Evolutionary conservation across 2,797 vertebrate species (phyloP), one percentile per base, ranked within the genome.

Genomic region (Enteromius trimaculatus): DNA sequence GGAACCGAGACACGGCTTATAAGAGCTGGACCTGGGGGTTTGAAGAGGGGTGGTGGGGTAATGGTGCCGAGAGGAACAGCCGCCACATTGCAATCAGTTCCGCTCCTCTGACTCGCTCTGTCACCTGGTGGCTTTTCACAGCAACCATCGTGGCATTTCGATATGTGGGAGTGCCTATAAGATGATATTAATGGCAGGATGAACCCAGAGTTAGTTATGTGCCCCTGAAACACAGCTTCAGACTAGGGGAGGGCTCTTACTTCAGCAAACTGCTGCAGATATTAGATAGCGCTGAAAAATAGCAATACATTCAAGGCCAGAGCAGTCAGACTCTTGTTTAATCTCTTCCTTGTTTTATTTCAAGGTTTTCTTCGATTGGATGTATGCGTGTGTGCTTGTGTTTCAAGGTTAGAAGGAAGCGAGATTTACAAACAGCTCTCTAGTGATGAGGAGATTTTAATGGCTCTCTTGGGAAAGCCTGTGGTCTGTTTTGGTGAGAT

Each of bases 151-250:
- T 58, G 26, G 29, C 47, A 66, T 79, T 79, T 90, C 84, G 89
- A 90, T 88, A 88, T 90, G 86, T 86, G 80, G 87, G 88, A 26
- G 80, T 16, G 90, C 85, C 77, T 88, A 92, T 92, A 92, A 91
- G 88, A 90, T 88, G 87, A 91, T 92, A 93, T 92, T 90, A 92
- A 90, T 88, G 8, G 39, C 81, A 89, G 90, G 90, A 93, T 92
- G 92, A 92, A 91, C 90, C 86, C 70, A 69, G 91, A 90, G 93
- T 94, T 92, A 93, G 88, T 87, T 89, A 83, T 92, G 90, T 88
- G 87, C 65, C 64, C 51, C 66, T 69, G 29, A 79, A 68, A 90
- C 68, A 68, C 88, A 84, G 88, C 88, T 68, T 13, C 64, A 14
- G 85, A 87, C 86, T 39, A n/a, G 90, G 90, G 90, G 88, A 85